Percentiles rank a stretch among this genome's conserved stretches.
phyloP scores from a whole-genome alignment of 2,888 invertebrate genomes.

The Trilocha varians region DNA sequence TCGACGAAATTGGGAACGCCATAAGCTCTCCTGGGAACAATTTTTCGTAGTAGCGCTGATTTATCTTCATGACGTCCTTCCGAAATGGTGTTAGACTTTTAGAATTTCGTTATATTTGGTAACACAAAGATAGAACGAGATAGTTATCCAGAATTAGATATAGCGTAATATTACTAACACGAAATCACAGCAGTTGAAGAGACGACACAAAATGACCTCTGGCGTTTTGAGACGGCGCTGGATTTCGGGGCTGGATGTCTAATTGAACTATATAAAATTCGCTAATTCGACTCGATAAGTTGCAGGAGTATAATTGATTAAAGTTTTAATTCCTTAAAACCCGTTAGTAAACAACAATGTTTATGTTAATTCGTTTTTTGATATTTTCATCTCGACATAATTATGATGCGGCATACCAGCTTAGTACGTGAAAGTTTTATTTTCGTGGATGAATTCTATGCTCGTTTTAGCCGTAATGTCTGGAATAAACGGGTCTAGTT shows the following conservation, averaged over 20 bases:
- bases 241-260: no score
- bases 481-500: not conserved
- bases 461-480: not conserved
- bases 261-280: no score
- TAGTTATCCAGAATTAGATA: not conserved
- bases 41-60: slow-evolving; percentile 13
- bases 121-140: not conserved
- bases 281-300: no score
- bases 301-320: no score
- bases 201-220: not conserved
- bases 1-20: slow-evolving; percentile 16
- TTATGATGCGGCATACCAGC: not conserved
- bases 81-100: not conserved
- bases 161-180: not conserved
- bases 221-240: not conserved
- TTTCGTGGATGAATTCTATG: not conserved
- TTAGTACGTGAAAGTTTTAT: not conserved
- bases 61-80: slow-evolving; percentile 8
- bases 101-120: not conserved
- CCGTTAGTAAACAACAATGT: not conserved
- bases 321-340: not conserved
- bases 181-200: not conserved
- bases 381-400: not conserved
- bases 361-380: not conserved
- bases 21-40: slow-evolving; percentile 14